Conservation (phyloP, 2,888 invertebrate species). For the Leptopterna dolabrata region DNA sequence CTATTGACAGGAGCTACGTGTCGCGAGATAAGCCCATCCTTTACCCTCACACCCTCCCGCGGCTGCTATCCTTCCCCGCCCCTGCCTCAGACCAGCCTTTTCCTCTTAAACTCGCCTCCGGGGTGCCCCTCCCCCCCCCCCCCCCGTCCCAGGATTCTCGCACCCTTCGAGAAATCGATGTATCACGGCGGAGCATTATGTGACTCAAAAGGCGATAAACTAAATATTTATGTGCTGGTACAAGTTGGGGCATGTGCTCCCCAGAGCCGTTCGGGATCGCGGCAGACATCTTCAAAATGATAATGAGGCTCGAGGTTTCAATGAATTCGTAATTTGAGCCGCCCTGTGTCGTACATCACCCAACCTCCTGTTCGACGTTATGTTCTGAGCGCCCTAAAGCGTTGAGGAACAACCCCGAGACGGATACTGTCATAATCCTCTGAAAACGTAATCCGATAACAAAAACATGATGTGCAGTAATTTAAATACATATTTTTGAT, state of each 20-base stretch:
- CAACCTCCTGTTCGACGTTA: no score
- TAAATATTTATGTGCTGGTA: slow-evolving; percentile 49
- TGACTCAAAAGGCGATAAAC: slow-evolving; percentile 47
- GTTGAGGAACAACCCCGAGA: no score
- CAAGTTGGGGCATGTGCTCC: slow-evolving; percentile 18
- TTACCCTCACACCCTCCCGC: background rate
- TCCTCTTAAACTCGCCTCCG: background rate
- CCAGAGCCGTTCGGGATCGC: background rate
- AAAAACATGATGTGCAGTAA: no score
- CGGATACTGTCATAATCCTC: no score
- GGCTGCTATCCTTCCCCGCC: no score
- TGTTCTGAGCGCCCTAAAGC: no score
- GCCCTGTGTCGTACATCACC: background rate
- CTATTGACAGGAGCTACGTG: slow-evolving; percentile 53
- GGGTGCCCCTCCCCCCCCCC: background rate
- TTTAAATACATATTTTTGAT: no score
- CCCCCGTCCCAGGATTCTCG: background rate
- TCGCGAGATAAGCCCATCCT: slow-evolving; percentile 49
- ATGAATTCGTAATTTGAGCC: background rate
- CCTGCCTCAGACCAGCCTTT: slow-evolving; percentile 1
- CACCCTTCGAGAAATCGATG: slow-evolving; percentile 43
- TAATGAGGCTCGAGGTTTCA: background rate
- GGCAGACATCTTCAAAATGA: background rate
- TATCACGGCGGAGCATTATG: slow-evolving; percentile 35
- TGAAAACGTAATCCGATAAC: no score